phyloP scores from a whole-genome alignment of 23 tunicate genomes.

The Clavelina lepadiformis region DNA sequence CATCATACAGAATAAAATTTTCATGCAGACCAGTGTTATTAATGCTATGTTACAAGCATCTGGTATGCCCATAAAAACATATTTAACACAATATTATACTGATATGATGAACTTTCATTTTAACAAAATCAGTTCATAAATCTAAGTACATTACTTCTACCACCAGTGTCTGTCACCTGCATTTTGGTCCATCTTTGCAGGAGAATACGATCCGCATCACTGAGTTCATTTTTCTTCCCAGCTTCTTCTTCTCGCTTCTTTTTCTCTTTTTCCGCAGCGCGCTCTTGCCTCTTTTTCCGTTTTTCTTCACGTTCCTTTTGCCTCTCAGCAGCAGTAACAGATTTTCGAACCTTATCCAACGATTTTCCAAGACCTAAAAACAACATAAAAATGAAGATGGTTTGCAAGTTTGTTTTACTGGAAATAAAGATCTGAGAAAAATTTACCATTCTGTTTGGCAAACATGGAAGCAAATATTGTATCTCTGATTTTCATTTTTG shows the following conservation, averaged over 20 bases:
- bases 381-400: no score
- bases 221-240: slow-evolving; percentile 39
- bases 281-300: slow-evolving; percentile 67
- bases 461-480: slow-evolving; percentile 78
- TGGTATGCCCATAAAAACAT: no score
- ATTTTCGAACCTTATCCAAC: slow-evolving; percentile 62
- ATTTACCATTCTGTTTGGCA: slow-evolving; percentile 87
- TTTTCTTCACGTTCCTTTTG: slow-evolving; percentile 92
- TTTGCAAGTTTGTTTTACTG: not conserved
- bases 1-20: no score
- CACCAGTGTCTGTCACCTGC: slow-evolving; percentile 56
- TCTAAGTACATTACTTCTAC: no score
- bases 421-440: not conserved
- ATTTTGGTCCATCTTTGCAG: slow-evolving; percentile 85
- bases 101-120: not conserved
- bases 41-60: no score
- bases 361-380: slow-evolving; percentile 76
- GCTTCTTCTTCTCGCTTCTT: slow-evolving; percentile 57
- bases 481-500: slow-evolving; percentile 80
- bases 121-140: not conserved
- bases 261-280: slow-evolving; percentile 73
- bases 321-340: slow-evolving; percentile 92
- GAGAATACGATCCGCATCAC: slow-evolving; percentile 58
- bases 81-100: no score
- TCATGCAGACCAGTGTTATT: no score